Evolutionary conservation across 2,113 vertebrate species (phyloP), one percentile per base, ranked within the genome.

Genomic region (Forbesichthys papilliferus): DNA sequence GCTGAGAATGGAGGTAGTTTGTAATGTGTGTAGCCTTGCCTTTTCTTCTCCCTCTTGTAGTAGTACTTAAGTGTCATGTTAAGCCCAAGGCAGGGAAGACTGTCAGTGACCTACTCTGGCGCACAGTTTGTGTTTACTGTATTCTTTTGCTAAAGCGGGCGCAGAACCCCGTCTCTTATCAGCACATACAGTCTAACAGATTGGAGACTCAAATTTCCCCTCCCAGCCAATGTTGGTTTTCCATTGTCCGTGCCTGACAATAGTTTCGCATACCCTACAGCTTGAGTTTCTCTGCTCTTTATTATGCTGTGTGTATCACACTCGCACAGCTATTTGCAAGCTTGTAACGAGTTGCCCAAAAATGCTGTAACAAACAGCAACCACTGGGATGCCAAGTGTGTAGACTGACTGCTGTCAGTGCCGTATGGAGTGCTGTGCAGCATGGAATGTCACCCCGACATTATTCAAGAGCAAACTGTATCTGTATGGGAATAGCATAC

Each of bases 131-230:
- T 95, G 93, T 96, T 96, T 93, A 95, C 94, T 91, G 92, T 93
- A 92, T 85, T 92, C 90, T 89, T 91, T 90, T 85, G 88, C 93
- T 93, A 91, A 81, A 88, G 84, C 84, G 49, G 84, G 75, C 78
- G 82, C 84, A 88, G 88, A 91, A 92, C 92, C 90, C 80, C 63
- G 84, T 90, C 88, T 73, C 93, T 96, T 96, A 96, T 96, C 95
- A 94, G 92, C 88, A 89, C 86, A 91, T 89, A 87, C 93, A 94
- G 91, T 94, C 91, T 89, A 94, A 94, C 92, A 95, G 94, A 94
- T 94, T 95, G 91, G 88, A 87, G 94, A 94, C 90, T 98, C 93
- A 89, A 92, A 91, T 98, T 98, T 95, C 94, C 90, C 91, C 92
- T 95, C 92, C 89, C 84, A 95, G 94, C 92, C 94, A 93, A 87